Conservation (phyloP, 1,140 invertebrate genomes). For the Bombus superbus region DNA sequence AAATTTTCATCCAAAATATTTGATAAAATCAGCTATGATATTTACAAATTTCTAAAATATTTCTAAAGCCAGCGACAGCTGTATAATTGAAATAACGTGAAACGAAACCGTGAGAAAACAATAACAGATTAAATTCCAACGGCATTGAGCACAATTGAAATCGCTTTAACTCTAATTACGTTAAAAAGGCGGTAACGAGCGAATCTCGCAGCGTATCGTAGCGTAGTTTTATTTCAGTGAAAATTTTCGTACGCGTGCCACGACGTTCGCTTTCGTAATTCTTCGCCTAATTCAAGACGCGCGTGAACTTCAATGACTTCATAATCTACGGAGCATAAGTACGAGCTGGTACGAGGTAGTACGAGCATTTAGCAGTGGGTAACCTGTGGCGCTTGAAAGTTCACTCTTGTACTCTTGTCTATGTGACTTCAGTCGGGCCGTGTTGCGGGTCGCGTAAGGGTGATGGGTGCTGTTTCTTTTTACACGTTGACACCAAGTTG, state of each 20-base stretch:
- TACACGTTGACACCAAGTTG: constrained; percentile 31
- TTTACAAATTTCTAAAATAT: not conserved
- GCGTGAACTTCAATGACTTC: constrained; percentile 24
- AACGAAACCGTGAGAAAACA: constrained; percentile 34
- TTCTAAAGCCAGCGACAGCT: not conserved
- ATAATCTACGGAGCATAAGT: constrained; percentile 42
- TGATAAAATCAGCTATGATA: not conserved
- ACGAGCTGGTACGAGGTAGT: constrained; percentile 48
- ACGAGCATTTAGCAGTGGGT: constrained; percentile 29
- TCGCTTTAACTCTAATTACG: constrained; percentile 14
- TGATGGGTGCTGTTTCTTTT: constrained; percentile 21
- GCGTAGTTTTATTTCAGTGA: not conserved
- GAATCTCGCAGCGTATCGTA: not conserved
- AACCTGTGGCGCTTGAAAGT: constrained; percentile 55
- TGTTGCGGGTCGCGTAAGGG: constrained; percentile 17
- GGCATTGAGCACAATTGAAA: constrained; percentile 19
- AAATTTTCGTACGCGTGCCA: not conserved
- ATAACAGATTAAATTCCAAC: not conserved
- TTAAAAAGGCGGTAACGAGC: not conserved
- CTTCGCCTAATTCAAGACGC: constrained; percentile 6
- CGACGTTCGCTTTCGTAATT: constrained; percentile 1
- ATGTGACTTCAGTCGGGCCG: constrained; percentile 15
- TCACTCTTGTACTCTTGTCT: constrained; percentile 18
- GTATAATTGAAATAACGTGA: not conserved
- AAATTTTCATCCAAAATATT: not conserved